Evolutionary conservation across 35 echinoderm and acorn worm genomes (phyloP).

Genomic region (Heliocidaris erythrogramma): DNA sequence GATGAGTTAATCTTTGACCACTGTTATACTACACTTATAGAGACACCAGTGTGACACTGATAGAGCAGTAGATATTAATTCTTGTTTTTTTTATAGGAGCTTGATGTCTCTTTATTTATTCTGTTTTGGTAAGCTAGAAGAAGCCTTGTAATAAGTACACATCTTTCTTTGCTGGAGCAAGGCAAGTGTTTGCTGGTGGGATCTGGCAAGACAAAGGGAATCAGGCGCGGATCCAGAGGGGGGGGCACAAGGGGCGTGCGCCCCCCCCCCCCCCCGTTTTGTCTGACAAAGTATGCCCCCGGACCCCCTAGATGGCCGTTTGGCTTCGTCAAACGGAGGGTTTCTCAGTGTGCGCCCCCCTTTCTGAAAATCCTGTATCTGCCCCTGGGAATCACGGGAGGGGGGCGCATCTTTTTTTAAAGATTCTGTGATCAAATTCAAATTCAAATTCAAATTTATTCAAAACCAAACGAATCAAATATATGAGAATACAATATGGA

Average conservation of each 20-base stretch:
- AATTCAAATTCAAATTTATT: too few relatives aligned
- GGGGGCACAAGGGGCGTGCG: too few relatives aligned
- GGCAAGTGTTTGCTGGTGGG: not conserved
- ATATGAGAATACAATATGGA: too few relatives aligned
- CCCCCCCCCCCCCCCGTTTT: too few relatives aligned
- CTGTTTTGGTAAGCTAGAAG: not conserved
- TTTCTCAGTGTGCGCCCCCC: too few relatives aligned
- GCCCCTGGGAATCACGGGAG: too few relatives aligned
- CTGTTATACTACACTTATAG: not conserved
- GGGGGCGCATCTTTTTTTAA: not conserved
- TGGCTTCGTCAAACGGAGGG: too few relatives aligned
- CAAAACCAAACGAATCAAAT: too few relatives aligned
- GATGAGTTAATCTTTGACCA: not conserved
- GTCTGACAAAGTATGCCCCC: too few relatives aligned
- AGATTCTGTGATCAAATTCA: not conserved
- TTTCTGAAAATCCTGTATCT: too few relatives aligned
- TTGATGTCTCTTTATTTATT: conserved; percentile 14
- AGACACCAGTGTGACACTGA: not conserved
- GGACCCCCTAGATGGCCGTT: too few relatives aligned
- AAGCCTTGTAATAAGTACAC: conserved; percentile 1
- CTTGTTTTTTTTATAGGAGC: not conserved
- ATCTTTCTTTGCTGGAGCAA: not conserved
- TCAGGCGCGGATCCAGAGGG: too few relatives aligned
- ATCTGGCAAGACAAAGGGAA: not conserved
- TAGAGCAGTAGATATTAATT: not conserved